phyloP scores from a whole-genome alignment of 92 coral and sea anemone species.

The Epizoanthus ramosus region DNA sequence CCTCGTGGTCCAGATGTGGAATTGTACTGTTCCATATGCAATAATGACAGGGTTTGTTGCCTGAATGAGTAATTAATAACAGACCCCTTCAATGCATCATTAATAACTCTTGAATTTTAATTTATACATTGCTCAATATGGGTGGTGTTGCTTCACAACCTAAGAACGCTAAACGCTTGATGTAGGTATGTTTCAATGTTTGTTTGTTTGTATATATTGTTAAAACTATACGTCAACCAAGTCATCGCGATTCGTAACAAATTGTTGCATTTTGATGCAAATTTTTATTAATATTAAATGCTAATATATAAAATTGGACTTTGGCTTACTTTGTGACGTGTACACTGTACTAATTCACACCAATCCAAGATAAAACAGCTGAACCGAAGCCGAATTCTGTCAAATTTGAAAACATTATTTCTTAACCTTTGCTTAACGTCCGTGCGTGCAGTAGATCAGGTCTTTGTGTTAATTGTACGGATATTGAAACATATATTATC shows the following conservation, averaged over 20 bases:
- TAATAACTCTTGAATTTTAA: background rate
- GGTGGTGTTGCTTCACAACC: background rate
- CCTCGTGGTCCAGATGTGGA: slow-evolving; percentile 7
- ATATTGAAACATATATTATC: too few species aligned
- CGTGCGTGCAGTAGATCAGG: background rate
- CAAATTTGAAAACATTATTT: background rate
- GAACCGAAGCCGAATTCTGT: background rate
- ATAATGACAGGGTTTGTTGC: background rate
- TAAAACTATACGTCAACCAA: too few species aligned
- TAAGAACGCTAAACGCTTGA: background rate
- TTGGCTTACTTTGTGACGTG: slow-evolving; percentile 23
- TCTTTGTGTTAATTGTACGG: background rate
- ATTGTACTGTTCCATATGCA: slow-evolving; percentile 9
- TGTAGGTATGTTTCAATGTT: too few species aligned
- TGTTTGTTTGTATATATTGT: too few species aligned
- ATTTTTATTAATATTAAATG: background rate
- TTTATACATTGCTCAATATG: background rate
- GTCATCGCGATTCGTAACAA: background rate
- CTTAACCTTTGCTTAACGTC: background rate
- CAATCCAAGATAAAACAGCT: background rate
- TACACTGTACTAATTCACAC: slow-evolving; percentile 2
- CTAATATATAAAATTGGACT: background rate
- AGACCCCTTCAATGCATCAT: background rate
- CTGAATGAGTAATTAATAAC: background rate
- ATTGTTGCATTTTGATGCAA: background rate